Conservation (phyloP, 2,113 vertebrate genomes). For the Oceanites oceanicus region DNA sequence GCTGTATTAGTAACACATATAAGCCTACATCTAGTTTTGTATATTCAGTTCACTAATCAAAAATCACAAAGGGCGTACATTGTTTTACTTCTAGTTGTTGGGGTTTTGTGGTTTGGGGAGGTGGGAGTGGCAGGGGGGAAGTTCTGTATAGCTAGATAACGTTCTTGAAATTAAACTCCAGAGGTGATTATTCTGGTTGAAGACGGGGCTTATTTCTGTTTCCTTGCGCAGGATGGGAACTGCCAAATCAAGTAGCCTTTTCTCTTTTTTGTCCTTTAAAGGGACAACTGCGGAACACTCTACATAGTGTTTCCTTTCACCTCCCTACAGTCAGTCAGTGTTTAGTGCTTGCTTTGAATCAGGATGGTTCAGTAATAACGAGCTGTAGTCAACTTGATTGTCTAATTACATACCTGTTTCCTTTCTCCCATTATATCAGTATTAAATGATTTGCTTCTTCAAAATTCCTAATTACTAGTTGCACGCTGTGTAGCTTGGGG, state of each 20-base stretch:
- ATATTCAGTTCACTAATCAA: not conserved
- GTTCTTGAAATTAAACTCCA: not conserved
- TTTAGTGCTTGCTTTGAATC: not conserved
- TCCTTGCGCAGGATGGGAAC: not conserved
- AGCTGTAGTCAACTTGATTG: not conserved
- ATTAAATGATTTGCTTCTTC: not conserved
- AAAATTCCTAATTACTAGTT: not conserved
- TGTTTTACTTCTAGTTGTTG: not conserved
- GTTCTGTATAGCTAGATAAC: not conserved
- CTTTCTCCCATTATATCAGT: not conserved
- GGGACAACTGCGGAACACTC: not conserved
- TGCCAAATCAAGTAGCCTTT: not conserved
- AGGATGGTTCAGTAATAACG: not conserved
- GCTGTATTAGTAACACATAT: not conserved
- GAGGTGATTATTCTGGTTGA: not conserved
- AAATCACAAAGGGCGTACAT: not conserved
- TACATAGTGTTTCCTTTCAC: accelerated
- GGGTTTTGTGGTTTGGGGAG: not conserved
- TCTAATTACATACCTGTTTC: not conserved
- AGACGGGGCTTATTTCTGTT: not conserved
- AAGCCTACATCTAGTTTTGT: not conserved
- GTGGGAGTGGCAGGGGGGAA: not conserved
- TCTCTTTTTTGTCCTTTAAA: not conserved
- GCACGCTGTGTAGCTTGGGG: not conserved
- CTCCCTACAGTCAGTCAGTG: not conserved